These are phyloP conservation scores for Dicerorhinus sumatrensis DNA, from an alignment of 2,113 vertebrate species.

Conservation along the genomic window DNA sequence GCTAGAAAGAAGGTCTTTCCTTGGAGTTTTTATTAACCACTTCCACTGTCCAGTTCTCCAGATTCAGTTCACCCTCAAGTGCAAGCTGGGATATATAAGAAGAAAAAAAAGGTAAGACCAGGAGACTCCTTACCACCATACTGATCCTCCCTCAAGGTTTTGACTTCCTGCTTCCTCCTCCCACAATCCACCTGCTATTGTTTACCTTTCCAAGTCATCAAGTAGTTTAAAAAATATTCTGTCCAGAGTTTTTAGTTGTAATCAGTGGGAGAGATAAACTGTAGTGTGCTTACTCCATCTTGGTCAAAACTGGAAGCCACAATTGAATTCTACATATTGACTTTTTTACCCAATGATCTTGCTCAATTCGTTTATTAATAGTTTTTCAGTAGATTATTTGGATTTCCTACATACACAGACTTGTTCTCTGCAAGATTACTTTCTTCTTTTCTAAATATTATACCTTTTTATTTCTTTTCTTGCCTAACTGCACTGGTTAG, in stretches of 20 bases:
- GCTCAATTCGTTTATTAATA: background rate
- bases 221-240: background rate
- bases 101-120: background rate
- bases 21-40: background rate
- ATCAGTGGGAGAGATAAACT: background rate
- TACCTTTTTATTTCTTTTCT: background rate
- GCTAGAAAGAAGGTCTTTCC: background rate
- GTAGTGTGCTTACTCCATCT: too few species aligned
- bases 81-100: background rate
- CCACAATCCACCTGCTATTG: background rate
- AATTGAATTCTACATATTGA: background rate
- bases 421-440: background rate
- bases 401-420: background rate
- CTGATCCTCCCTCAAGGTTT: background rate
- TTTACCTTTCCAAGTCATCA: background rate
- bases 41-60: background rate
- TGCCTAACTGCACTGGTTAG: background rate
- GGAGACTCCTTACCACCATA: background rate
- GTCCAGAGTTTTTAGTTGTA: background rate
- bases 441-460: background rate
- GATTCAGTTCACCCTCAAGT: background rate
- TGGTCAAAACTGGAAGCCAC: background rate
- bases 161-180: background rate
- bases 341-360: background rate
- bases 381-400: background rate